Evolutionary conservation across 30 jellyfish, hydroid and myxozoan species (phyloP).

Genomic region (Aurelia sp.): DNA sequence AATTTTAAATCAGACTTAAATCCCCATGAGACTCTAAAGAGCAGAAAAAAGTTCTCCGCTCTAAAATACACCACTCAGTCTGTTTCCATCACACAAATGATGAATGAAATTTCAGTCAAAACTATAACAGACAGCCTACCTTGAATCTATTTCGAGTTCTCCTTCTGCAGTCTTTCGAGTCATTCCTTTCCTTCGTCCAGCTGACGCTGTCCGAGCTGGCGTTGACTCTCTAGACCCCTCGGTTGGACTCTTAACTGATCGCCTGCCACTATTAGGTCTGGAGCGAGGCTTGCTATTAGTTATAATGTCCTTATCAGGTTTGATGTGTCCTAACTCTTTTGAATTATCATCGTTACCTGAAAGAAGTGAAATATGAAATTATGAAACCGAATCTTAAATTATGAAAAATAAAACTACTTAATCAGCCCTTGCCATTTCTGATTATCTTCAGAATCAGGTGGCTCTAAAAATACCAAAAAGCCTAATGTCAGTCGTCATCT

Average conservation of each 20-base stretch:
- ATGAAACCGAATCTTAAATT: too few species aligned
- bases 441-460: too few species aligned
- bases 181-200: constrained; percentile 50
- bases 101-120: background rate
- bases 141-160: constrained; percentile 6
- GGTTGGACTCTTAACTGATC: constrained; percentile 40
- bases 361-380: background rate
- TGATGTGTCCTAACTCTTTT: background rate
- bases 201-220: constrained; percentile 33
- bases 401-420: too few species aligned
- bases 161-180: constrained; percentile 20
- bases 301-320: too few species aligned
- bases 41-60: too few species aligned
- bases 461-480: too few species aligned
- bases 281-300: constrained; percentile 33
- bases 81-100: too few species aligned
- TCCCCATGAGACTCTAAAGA: too few species aligned
- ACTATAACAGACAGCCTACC: background rate
- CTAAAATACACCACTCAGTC: too few species aligned
- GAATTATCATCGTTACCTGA: background rate
- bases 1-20: too few species aligned
- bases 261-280: constrained; percentile 81
- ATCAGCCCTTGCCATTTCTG: too few species aligned
- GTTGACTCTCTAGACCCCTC: constrained; percentile 17
- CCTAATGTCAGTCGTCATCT: too few species aligned